Percentiles rank a stretch among this genome's conserved stretches.
phyloP scores from a whole-genome alignment of 2,113 vertebrate species.

The Dendrocopos noguchii region DNA sequence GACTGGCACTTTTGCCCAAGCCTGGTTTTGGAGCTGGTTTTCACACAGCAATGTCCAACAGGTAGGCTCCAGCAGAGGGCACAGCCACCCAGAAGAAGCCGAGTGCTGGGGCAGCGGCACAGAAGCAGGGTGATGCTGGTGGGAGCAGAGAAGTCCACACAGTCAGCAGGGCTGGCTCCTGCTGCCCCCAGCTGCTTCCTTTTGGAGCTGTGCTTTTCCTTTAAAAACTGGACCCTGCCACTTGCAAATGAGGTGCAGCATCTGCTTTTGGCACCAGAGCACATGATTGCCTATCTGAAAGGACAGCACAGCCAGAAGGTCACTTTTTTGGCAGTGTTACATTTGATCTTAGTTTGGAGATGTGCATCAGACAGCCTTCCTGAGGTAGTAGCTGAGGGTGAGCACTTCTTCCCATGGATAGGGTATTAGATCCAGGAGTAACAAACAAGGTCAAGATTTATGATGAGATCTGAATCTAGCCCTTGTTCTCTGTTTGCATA shows the following conservation, averaged over 20 bases:
- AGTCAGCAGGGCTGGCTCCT: not conserved
- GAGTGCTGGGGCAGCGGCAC: not conserved
- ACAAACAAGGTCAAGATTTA: not conserved
- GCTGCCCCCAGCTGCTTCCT: not conserved
- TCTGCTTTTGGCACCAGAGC: not conserved
- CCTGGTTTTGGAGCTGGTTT: not conserved
- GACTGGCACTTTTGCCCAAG: not conserved
- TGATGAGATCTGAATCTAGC: not conserved
- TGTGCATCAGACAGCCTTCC: not conserved
- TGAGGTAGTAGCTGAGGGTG: not conserved
- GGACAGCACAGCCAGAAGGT: rapidly evolving
- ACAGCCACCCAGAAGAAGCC: slow-evolving; percentile 1
- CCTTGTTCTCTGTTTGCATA: not conserved
- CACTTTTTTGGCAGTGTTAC: rapidly evolving
- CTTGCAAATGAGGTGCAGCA: not conserved
- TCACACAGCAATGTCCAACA: not conserved
- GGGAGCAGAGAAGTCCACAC: not conserved
- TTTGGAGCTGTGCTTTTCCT: not conserved
- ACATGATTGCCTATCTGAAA: not conserved
- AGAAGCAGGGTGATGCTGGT: not conserved
- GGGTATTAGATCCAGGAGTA: not conserved
- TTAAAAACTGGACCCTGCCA: not conserved
- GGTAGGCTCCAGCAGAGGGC: slow-evolving; percentile 41
- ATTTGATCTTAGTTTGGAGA: not conserved
- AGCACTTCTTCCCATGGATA: not conserved